Evolutionary conservation across 2,113 vertebrate species (phyloP).

Genomic region (Indri indri): DNA sequence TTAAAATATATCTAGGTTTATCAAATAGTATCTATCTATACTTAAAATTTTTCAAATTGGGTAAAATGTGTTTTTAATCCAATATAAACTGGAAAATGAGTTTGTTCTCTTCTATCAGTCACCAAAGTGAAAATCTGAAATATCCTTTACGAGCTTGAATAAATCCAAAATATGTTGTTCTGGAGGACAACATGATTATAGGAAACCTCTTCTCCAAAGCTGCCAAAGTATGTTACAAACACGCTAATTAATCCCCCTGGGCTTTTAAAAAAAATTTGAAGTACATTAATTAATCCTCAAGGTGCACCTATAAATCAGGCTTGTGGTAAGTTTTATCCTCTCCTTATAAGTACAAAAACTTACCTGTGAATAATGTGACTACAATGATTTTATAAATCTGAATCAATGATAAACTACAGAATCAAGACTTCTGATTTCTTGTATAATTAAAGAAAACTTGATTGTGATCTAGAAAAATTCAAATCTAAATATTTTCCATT

Average conservation of each 20-base stretch:
- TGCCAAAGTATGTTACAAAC: conserved; percentile 3
- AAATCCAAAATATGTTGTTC: neutral
- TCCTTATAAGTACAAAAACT: neutral
- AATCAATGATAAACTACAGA: neutral
- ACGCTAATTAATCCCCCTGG: conserved; percentile 67
- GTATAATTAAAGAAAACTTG: neutral
- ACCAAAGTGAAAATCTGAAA: conserved; percentile 7
- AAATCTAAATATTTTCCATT: neutral
- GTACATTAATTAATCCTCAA: conserved; percentile 49
- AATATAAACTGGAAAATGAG: conserved; percentile 25
- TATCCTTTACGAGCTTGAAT: neutral
- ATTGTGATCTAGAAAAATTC: neutral
- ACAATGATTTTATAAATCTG: neutral
- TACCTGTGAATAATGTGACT: neutral
- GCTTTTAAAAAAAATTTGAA: neutral
- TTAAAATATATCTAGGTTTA: neutral
- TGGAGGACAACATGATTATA: neutral
- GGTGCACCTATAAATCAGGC: neutral
- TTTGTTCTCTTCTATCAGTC: neutral
- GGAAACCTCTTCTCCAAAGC: neutral
- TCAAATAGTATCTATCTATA: neutral
- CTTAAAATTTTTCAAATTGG: neutral
- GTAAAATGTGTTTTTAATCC: conserved; percentile 8
- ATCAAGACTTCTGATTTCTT: neutral
- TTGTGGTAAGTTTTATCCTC: neutral